Conservation (phyloP, 1,140 invertebrate genomes). For the Drosophila tropicalis region DNA sequence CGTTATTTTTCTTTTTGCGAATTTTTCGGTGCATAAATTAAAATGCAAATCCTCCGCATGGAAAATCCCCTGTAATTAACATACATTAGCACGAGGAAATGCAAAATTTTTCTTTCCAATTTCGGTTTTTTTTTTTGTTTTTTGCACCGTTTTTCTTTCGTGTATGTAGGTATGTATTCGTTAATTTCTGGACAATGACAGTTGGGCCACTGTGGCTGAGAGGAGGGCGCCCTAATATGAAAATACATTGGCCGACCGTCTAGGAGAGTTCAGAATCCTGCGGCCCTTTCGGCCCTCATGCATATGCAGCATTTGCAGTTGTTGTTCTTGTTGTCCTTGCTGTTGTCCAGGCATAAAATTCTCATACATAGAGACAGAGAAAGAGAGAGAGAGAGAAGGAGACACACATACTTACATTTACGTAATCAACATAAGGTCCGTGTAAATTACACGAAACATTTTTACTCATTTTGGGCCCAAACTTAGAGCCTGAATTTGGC, state of each 20-base stretch:
- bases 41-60: constrained; percentile 82
- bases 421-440: constrained; percentile 55
- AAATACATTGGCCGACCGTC: constrained; percentile 58
- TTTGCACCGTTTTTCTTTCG: constrained; percentile 1
- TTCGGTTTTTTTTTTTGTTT: constrained; percentile 24
- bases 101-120: constrained; percentile 68
- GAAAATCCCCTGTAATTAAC: constrained; percentile 83
- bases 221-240: constrained; percentile 60
- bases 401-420: constrained; percentile 24
- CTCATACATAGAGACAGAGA: constrained; percentile 9
- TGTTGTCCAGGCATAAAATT: constrained; percentile 31
- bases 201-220: constrained; percentile 66
- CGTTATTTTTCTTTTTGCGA: constrained; percentile 39
- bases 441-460: constrained; percentile 67
- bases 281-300: constrained; percentile 44
- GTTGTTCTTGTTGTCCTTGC: constrained; percentile 39
- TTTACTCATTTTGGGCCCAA: constrained; percentile 39
- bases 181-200: constrained; percentile 82
- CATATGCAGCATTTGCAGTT: constrained; percentile 60
- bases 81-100: constrained; percentile 81
- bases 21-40: constrained; percentile 82
- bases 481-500: constrained; percentile 26
- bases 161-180: constrained; percentile 57
- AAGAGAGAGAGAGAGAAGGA: neutral
- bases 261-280: constrained; percentile 18